phyloP scores from a whole-genome alignment of 2,888 invertebrate genomes.

The Drosophila nigricruria region DNA sequence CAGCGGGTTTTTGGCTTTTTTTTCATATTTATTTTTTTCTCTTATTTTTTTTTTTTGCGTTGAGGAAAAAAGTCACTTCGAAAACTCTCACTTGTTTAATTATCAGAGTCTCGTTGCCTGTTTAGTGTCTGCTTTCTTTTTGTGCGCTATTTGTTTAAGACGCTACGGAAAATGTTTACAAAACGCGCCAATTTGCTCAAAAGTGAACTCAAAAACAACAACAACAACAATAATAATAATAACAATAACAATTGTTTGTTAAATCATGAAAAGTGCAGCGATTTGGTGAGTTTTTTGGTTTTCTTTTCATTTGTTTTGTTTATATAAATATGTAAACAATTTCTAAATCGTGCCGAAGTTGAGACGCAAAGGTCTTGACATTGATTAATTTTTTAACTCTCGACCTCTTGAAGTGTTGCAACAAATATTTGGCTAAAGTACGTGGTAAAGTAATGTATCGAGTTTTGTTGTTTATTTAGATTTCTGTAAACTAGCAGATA shows the following conservation, averaged over 20 bases:
- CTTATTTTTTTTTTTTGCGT: conserved; percentile 41
- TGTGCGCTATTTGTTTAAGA: conserved; percentile 39
- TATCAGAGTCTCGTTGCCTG: conserved; percentile 58
- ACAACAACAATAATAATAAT: conserved; percentile 52
- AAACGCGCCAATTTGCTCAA: conserved; percentile 77
- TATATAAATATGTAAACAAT: conserved; percentile 30
- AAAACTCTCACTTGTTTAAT: conserved; percentile 78
- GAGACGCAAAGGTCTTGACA: conserved; percentile 24
- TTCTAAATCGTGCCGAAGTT: conserved; percentile 36
- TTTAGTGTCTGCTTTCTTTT: conserved; percentile 64
- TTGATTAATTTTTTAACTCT: conserved; percentile 7
- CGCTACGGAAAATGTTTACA: conserved; percentile 70
- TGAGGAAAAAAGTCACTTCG: conserved; percentile 17
- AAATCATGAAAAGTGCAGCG: conserved; percentile 64
- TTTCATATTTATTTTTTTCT: conserved; percentile 15
- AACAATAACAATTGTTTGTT: conserved; percentile 57
- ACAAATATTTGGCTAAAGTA: neutral
- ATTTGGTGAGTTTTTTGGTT: conserved; percentile 67
- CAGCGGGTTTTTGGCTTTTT: conserved; percentile 37
- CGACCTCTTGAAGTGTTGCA: neutral
- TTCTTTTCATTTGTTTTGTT: conserved; percentile 4
- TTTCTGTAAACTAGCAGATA: neutral
- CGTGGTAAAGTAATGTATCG: neutral
- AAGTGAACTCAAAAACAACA: conserved; percentile 26
- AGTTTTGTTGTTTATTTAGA: neutral